Base-by-base conservation (phyloP, 2,797 vertebrate species). In the Phylloscopus collybita region DNA sequence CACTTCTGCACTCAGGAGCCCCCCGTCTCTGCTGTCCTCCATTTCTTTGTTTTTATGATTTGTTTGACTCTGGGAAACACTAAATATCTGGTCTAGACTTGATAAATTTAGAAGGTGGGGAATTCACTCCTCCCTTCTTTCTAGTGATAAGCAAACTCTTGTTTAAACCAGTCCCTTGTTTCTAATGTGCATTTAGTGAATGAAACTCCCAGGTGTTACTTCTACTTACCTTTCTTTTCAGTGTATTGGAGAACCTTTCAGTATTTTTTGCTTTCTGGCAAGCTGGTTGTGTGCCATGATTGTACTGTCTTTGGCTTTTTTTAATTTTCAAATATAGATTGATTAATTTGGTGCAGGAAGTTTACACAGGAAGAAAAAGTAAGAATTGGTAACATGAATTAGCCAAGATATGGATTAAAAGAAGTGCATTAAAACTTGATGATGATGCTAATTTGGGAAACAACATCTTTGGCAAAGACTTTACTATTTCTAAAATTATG, bases 401-500 rank as follows among this genome's bases (percentile, higher is more conserved):
- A 81, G 44, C 25, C n/a, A 72, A 72, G 47, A 49, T 47, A 75
- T 7, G 13, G 73, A 69, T 49, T 73, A 32, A 62, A 51, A 72
- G 18, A 79, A 79, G 34, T 30, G 18, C 42, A 44, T 62, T 86
- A 79, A 78, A 86, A 79, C 44, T 62, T 59, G 30, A n/a, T 75
- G 44, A 69, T n/a, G 73, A 72, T 88, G 79, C 56, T 85, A 80
- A 87, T 74, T 87, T 60, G 45, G 81, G 89, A 92, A 89, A 59
- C 34, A 92, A 70, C 19, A 76, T 64, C 78, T 87, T 89, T 96
- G 92, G 81, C 45, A 93, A 85, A 87, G 51, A 51, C 53, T 80
- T 92, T 76, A 70, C 34, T 85, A 64, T 93, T 92, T 74, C 64
- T 91, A 53, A 89, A 92, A 92, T 85, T 40, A 74, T 70, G 64